Percentiles rank a stretch among this genome's conserved stretches.
These are phyloP conservation scores for Leucophenga montana DNA, from an alignment of 2,888 invertebrate genomes.

Conservation along the genomic window DNA sequence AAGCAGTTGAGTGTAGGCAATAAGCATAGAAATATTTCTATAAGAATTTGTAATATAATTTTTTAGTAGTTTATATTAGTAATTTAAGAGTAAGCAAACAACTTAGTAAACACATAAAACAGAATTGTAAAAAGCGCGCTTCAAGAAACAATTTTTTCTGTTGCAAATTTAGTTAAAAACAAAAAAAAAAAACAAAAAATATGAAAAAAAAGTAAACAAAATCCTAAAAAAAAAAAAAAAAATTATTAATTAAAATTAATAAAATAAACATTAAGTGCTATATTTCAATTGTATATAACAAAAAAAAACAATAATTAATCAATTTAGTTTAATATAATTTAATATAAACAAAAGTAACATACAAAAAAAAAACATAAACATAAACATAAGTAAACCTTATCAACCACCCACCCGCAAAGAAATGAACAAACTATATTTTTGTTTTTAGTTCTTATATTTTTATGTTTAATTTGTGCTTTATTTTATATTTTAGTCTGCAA, in stretches of 20 bases:
- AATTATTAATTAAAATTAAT: not conserved
- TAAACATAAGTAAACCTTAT: constrained; percentile 32
- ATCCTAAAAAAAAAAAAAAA: constrained; percentile 3
- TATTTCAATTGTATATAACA: constrained; percentile 34
- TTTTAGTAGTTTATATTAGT: constrained; percentile 26
- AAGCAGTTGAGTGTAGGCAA: not conserved
- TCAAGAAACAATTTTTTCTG: not conserved
- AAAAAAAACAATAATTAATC: no score
- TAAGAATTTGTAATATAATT: constrained; percentile 21
- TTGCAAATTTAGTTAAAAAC: not conserved
- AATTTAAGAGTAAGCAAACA: not conserved
- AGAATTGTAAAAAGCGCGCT: not conserved
- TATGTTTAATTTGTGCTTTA: constrained; percentile 22
- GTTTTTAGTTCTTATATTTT: constrained; percentile 36
- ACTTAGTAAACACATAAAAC: not conserved
- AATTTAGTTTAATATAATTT: constrained; percentile 13
- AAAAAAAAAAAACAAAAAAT: not conserved
- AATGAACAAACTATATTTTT: constrained; percentile 30
- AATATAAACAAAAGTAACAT: constrained; percentile 17
- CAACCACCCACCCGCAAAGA: constrained; percentile 42
- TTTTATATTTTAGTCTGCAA: constrained; percentile 8
- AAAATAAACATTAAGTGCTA: constrained; percentile 15
- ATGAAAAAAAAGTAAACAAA: no score
- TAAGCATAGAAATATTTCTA: constrained; percentile 11
- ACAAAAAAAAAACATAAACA: constrained; percentile 29